These are phyloP conservation scores for Spodoptera picta DNA, from an alignment of 2,888 invertebrate species.

Conservation along the genomic window DNA sequence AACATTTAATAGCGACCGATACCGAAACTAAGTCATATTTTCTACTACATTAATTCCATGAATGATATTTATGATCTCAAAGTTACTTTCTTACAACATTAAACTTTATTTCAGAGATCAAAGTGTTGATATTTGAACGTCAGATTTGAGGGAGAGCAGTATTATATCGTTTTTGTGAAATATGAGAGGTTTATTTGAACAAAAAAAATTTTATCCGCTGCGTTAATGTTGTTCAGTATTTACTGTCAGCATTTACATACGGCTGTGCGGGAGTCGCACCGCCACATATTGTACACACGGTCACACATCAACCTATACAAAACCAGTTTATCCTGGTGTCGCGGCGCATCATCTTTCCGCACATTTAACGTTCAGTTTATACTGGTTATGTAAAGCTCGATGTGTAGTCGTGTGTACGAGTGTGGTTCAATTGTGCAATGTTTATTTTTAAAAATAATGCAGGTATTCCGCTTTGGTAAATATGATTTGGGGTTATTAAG, in stretches of 20 bases:
- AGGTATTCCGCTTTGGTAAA: slow-evolving; percentile 16
- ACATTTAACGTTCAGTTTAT: too few relatives aligned
- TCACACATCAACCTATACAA: too few relatives aligned
- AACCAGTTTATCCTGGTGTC: too few relatives aligned
- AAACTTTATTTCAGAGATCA: rapidly evolving
- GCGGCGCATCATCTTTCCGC: too few relatives aligned
- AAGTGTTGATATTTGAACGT: slow-evolving; percentile 14
- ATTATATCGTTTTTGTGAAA: slow-evolving; percentile 37
- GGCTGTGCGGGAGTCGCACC: slow-evolving; percentile 44
- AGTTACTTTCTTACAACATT: slow-evolving; percentile 5
- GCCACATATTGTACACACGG: slow-evolving; percentile 49
- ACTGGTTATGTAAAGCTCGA: too few relatives aligned
- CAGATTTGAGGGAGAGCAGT: background rate
- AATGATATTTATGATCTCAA: slow-evolving; percentile 43
- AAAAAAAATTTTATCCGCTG: slow-evolving; percentile 54
- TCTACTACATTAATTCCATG: slow-evolving; percentile 52
- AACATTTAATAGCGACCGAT: slow-evolving; percentile 23
- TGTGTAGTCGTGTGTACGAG: too few relatives aligned
- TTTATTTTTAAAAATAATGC: slow-evolving; percentile 44
- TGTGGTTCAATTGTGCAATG: slow-evolving; percentile 38
- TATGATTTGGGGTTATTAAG: background rate
- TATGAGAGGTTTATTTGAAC: slow-evolving; percentile 49
- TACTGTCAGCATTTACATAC: slow-evolving; percentile 50
- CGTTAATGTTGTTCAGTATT: slow-evolving; percentile 53
- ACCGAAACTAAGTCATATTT: slow-evolving; percentile 48